These are phyloP conservation scores for Oxystoma pomonae DNA, from an alignment of 2,888 invertebrate genomes.

Conservation along the genomic window DNA sequence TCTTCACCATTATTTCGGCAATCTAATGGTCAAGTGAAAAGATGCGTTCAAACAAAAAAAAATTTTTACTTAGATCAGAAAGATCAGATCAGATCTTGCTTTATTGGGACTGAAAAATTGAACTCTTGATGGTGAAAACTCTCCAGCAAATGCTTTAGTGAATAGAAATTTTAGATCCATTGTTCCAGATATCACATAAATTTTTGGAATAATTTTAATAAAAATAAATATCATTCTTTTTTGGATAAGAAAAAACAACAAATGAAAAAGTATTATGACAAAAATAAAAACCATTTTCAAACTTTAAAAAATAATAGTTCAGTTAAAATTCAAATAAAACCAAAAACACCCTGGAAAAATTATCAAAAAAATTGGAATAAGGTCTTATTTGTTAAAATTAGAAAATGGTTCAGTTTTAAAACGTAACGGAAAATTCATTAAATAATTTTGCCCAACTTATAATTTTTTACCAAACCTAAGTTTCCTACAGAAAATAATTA, in stretches of 20 bases:
- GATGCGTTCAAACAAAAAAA: neutral
- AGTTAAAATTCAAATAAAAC: neutral
- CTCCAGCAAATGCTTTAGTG: no score
- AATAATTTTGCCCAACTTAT: no score
- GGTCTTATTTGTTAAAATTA: neutral
- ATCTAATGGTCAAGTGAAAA: neutral
- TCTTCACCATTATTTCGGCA: neutral
- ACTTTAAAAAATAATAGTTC: neutral
- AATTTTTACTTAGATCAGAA: neutral
- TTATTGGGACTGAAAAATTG: neutral
- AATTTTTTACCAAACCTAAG: neutral
- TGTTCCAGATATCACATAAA: neutral
- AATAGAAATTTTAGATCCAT: no score
- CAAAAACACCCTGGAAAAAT: conserved; percentile 1
- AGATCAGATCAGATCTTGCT: no score
- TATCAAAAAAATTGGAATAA: neutral
- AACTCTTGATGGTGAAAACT: no score
- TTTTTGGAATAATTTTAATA: neutral
- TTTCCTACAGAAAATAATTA: neutral
- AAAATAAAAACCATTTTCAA: neutral
- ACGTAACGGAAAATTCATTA: no score
- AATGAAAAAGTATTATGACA: no score
- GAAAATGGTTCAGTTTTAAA: conserved; percentile 1
- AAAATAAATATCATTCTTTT: neutral
- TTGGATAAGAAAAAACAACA: no score